Evolutionary conservation across 1,140 invertebrate species (phyloP), one percentile per base, ranked within the genome.

Genomic region (Luehdorfia chinensis): DNA sequence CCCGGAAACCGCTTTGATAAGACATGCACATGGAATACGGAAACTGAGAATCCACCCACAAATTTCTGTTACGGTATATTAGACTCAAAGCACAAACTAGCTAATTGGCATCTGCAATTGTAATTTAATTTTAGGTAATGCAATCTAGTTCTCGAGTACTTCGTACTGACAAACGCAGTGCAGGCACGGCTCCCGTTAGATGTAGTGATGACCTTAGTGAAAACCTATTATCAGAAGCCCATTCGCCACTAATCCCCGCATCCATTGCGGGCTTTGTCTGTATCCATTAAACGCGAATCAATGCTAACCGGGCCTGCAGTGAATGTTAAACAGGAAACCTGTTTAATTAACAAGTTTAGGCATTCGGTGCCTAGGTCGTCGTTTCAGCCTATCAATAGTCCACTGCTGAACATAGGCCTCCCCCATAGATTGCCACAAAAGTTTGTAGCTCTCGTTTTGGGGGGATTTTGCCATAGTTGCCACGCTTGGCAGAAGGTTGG

Each of bases 1-100:
- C 49, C 33, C 31, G 19, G 54, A 54, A 64, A 60, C 64, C 51
- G 50, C 67, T 71, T 67, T 71, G 67, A 67, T 71, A 71, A 71
- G 64, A 71, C 60, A 66, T 71, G 60, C 53, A 63, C 52, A 65
- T 59, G 49, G 55, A 59, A 65, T 71, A 36, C 43, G 50, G 50
- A 53, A 30, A 13, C 19, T 15, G 15, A 12, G 1, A 8, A 2
- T 14, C 9, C 9, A 31, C 1, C 32, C n/a, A 16, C 14, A n/a
- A 14, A 4, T n/a, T n/a, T 33, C 14, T 16, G 16, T 8, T 33
- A 8, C 7, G 32, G 14, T 33, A 7, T n/a, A n/a, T n/a, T 3
- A 31, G 28, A 13, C 9, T 4, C 28, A 31, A 23, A 23, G 21
- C 5, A 31, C 9, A 4, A 11, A 13, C 1, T 31, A 6, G 2